Evolutionary conservation across 2,113 vertebrate species (phyloP).

Genomic region (Phoxinus phoxinus): DNA sequence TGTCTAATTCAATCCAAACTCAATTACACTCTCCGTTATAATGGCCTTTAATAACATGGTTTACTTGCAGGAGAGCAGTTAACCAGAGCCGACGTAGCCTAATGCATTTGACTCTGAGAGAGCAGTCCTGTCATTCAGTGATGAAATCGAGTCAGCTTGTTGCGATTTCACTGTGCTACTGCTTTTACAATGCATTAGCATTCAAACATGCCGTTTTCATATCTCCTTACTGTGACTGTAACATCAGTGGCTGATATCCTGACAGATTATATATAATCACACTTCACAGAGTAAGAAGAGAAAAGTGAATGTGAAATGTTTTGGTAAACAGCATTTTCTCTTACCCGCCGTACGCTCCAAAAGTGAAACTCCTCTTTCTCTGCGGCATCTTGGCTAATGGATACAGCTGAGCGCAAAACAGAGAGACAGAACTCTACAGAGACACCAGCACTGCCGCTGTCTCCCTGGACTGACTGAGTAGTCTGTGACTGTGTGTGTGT

Average conservation of each 20-base stretch:
- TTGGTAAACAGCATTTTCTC: conserved; percentile 29
- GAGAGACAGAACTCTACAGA: conserved; percentile 36
- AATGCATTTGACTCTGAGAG: neutral
- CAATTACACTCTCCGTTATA: conserved; percentile 17
- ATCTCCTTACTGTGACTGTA: neutral
- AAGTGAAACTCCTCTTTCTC: conserved; percentile 66
- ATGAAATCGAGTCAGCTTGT: conserved; percentile 17
- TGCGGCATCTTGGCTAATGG: conserved; percentile 58
- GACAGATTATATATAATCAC: conserved; percentile 20
- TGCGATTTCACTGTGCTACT: neutral
- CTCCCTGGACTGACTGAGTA: conserved; percentile 47
- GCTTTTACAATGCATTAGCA: conserved; percentile 1
- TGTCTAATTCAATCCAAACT: conserved; percentile 47
- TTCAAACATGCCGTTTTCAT: neutral
- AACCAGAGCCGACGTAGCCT: neutral
- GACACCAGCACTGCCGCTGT: conserved; percentile 45
- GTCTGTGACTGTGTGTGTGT: conserved; percentile 37
- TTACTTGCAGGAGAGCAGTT: conserved; percentile 2
- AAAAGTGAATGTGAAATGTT: conserved; percentile 37
- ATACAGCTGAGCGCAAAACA: conserved; percentile 42
- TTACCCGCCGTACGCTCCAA: conserved; percentile 67
- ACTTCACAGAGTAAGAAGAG: conserved; percentile 15
- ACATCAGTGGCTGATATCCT: conserved; percentile 3
- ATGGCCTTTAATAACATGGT: conserved; percentile 40
- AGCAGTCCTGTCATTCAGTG: conserved; percentile 33